Evolutionary conservation across 2,113 vertebrate species (phyloP), one percentile per base, ranked within the genome.

Genomic region (Arothron firmamentum): DNA sequence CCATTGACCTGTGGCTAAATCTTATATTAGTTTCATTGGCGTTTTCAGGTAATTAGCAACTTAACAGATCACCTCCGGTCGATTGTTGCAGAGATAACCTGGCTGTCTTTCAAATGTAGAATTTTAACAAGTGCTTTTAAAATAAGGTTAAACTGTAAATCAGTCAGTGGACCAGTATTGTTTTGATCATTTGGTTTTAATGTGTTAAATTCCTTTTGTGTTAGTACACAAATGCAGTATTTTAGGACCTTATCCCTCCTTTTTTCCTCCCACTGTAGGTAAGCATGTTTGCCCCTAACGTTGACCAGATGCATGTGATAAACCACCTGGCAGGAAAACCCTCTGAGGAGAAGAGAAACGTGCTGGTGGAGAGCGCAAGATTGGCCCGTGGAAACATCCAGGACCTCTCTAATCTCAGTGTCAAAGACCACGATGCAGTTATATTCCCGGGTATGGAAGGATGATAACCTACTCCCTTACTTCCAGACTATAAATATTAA

Each of bases 271-370:
- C 0, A 5, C 56, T 68, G 18, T 84, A 94, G 92, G 93, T 93
- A 18, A 93, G 92, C 75, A 91, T 94, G 84, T 94, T 93, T 71
- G 93, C 92, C 18, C 92, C 92, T 7, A 89, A 91, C 81, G 83
- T 90, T 1, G 84, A 93, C 15, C 94, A 96, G 87, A 94, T 93
- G 89, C 91, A 94, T 54, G 90, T 93, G 21, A 74, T 94, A 28
- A 82, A 94, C 75, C 93, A 94, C 72, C 59, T 93, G 47, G 91
- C 91, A 83, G 88, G 90, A 4, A 82, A 81, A 6, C 92, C 92
- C 3, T 47, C 85, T 20, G 79, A 92, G 79, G 92, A 94, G 79
- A 92, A 85, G 60, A 90, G 92, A 55, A 93, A 92, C 50, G 92
- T 92, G 20, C 74, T 91, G 54, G 89, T 93, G 60, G 92, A 93